Percentiles rank a stretch among this genome's conserved stretches.
Evolutionary conservation across 1,140 invertebrate genomes (phyloP).

Genomic region (Sitodiplosis mosellana): DNA sequence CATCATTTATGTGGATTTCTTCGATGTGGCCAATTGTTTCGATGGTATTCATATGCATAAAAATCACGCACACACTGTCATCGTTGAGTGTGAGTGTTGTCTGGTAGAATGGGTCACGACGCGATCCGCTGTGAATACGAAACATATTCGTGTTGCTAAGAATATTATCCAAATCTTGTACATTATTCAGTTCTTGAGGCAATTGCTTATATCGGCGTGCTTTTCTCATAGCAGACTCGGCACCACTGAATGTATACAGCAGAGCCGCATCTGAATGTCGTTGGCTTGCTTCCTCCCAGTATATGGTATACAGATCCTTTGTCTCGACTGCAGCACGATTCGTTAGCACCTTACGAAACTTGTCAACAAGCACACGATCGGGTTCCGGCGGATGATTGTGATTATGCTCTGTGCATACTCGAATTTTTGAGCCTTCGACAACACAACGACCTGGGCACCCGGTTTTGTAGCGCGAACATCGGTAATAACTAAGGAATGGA

Average conservation of each 20-base stretch:
- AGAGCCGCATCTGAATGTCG: constrained; percentile 4
- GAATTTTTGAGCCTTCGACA: constrained; percentile 1
- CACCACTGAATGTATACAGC: constrained; percentile 3
- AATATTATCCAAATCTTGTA: constrained; percentile 1
- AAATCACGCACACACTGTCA: constrained; percentile 2
- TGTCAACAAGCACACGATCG: constrained; percentile 1
- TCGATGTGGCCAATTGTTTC: constrained; percentile 1
- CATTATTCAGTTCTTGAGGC: neutral
- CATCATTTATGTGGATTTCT: constrained; percentile 3
- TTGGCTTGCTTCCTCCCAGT: constrained; percentile 4
- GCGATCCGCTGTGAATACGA: constrained; percentile 1
- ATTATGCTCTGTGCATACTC: neutral
- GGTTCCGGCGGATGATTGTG: constrained; percentile 3
- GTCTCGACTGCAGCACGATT: constrained; percentile 3
- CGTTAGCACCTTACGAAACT: constrained; percentile 6
- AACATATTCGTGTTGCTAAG: neutral
- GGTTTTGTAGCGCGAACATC: constrained; percentile 4
- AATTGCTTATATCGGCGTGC: constrained; percentile 4
- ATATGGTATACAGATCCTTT: constrained; percentile 3
- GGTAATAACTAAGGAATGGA: constrained; percentile 6
- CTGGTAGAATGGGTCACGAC: constrained; percentile 3
- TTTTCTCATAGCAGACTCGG: constrained; percentile 6
- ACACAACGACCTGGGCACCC: constrained; percentile 4
- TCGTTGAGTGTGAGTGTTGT: neutral
- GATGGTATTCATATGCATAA: constrained; percentile 4